phyloP scores from a whole-genome alignment of 2,888 invertebrate species.

The Melieria crassipennis region DNA sequence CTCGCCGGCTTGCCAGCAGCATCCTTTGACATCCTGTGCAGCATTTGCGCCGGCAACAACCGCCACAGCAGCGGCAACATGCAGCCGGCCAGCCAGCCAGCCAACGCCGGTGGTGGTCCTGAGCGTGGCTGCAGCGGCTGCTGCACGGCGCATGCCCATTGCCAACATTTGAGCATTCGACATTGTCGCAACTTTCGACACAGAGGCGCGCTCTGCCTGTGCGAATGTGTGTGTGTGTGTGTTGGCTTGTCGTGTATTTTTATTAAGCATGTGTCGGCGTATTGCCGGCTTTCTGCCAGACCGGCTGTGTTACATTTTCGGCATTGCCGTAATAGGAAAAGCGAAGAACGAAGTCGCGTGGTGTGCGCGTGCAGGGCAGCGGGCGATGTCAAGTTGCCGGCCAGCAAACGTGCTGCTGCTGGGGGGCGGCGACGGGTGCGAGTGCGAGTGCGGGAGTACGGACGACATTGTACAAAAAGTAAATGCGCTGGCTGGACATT shows the following conservation, averaged over 20 bases:
- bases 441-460: too few species aligned
- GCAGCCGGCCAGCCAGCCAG: conserved; percentile 17
- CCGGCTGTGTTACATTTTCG: conserved; percentile 54
- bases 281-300: conserved; percentile 38
- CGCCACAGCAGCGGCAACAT: conserved; percentile 9
- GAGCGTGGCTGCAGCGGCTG: conserved; percentile 32
- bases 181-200: conserved; percentile 12
- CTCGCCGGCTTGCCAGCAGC: conserved; percentile 53
- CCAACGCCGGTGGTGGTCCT: neutral
- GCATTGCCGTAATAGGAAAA: conserved; percentile 27
- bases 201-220: conserved; percentile 34
- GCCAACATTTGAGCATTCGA: conserved; percentile 57
- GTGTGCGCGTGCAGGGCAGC: conserved; percentile 38
- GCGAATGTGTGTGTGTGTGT: too few species aligned
- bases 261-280: conserved; percentile 26
- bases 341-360: too few species aligned
- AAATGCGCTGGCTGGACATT: too few species aligned
- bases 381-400: neutral
- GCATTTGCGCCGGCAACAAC: conserved; percentile 15
- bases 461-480: too few species aligned
- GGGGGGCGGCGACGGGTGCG: too few species aligned
- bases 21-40: conserved; percentile 30
- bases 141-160: conserved; percentile 54
- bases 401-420: too few species aligned
- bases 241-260: too few species aligned